A percentile compares a stretch with the other conserved stretches of the same genome.
phyloP scores from a whole-genome alignment of 2,888 invertebrate genomes.

The Toxonevra muliebris region DNA sequence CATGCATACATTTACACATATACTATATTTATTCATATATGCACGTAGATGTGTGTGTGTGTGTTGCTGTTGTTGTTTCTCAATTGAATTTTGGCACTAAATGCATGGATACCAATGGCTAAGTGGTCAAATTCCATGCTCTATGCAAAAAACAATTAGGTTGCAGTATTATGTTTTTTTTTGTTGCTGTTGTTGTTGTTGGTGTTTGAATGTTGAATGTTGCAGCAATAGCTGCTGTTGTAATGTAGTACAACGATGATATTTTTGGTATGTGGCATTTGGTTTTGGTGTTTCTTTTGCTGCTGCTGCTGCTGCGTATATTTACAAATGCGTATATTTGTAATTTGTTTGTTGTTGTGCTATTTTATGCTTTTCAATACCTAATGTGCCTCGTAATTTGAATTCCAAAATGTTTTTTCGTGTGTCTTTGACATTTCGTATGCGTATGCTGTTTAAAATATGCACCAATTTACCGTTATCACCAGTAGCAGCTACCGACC shows the following conservation, averaged over 20 bases:
- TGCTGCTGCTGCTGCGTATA: slow-evolving; percentile 6
- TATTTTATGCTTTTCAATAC: background rate
- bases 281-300: slow-evolving; percentile 1
- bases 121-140: slow-evolving; percentile 37
- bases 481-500: slow-evolving; percentile 29
- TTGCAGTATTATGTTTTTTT: slow-evolving; percentile 28
- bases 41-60: background rate
- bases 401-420: slow-evolving; percentile 29
- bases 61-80: slow-evolving; percentile 30
- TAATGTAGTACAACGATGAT: background rate
- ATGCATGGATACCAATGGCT: slow-evolving; percentile 29
- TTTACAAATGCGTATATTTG: slow-evolving; percentile 14
- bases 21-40: background rate
- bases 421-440: background rate
- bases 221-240: too few relatives aligned
- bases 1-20: background rate
- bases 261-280: slow-evolving; percentile 12
- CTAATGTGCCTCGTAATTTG: slow-evolving; percentile 41
- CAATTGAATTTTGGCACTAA: slow-evolving; percentile 43
- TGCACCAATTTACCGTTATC: slow-evolving; percentile 54
- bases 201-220: slow-evolving; percentile 7
- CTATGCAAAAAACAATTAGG: slow-evolving; percentile 35
- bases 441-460: slow-evolving; percentile 48
- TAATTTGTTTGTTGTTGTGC: background rate
- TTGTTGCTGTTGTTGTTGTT: background rate